Evolutionary conservation across 2,888 invertebrate species (phyloP).

Genomic region (Slavum lentiscoides): DNA sequence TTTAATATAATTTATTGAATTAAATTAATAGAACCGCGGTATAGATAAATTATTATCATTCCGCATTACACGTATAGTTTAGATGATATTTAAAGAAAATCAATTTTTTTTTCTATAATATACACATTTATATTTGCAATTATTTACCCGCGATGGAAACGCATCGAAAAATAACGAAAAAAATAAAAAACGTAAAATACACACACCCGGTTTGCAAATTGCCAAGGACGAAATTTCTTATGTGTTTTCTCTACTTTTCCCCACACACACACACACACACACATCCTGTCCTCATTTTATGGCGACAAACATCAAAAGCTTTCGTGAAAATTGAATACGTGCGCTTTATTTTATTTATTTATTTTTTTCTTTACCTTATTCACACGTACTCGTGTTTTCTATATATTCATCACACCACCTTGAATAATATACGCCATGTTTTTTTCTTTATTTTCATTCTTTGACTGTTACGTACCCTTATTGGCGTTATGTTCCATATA

Average conservation of each 20-base stretch:
- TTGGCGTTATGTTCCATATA: slow-evolving; percentile 27
- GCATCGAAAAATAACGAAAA: neutral
- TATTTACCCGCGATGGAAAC: slow-evolving; percentile 28
- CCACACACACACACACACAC: neutral
- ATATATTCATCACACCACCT: slow-evolving; percentile 41
- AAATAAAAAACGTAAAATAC: slow-evolving; percentile 24
- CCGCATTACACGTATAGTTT: neutral
- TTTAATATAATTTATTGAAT: too few species aligned
- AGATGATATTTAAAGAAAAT: slow-evolving; percentile 14
- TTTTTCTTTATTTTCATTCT: slow-evolving; percentile 29
- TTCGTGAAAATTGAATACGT: slow-evolving; percentile 49
- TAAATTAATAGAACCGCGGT: too few species aligned
- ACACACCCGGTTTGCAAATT: slow-evolving; percentile 44
- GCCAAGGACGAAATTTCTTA: slow-evolving; percentile 22
- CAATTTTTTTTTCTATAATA: slow-evolving; percentile 11
- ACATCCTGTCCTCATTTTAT: slow-evolving; percentile 40
- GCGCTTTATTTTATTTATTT: slow-evolving; percentile 45
- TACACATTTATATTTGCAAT: slow-evolving; percentile 8
- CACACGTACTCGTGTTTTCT: slow-evolving; percentile 36
- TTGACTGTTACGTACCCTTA: slow-evolving; percentile 40
- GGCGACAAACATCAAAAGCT: slow-evolving; percentile 51
- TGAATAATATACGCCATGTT: slow-evolving; percentile 40
- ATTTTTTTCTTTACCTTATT: slow-evolving; percentile 4
- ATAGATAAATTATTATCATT: too few species aligned
- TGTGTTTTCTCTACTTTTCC: neutral